Conservation (phyloP, 2,888 invertebrate genomes). For the Hemaris fuciformis region DNA sequence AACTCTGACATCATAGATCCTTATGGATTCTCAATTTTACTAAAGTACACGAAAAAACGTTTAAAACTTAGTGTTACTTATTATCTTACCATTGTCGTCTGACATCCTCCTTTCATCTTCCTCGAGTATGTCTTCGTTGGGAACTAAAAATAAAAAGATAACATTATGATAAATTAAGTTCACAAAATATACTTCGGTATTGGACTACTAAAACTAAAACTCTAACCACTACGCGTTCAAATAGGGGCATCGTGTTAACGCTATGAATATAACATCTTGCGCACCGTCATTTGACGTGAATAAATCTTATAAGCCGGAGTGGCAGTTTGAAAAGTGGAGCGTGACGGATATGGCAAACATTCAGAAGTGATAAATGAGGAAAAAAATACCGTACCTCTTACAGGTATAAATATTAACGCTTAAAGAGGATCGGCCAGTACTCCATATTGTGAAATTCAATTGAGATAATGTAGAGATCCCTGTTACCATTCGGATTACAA, state of each 20-base stretch:
- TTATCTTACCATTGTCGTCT: slow-evolving; percentile 70
- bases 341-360: slow-evolving; percentile 11
- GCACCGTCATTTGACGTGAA: not conserved
- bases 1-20: no score
- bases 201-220: not conserved
- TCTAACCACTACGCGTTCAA: not conserved
- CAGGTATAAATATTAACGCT: not conserved
- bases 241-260: not conserved
- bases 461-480: not conserved
- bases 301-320: not conserved
- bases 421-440: not conserved
- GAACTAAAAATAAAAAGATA: slow-evolving; percentile 63
- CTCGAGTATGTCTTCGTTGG: slow-evolving; percentile 77
- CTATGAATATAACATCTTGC: not conserved
- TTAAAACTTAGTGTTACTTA: no score
- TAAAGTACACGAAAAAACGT: no score
- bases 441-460: not conserved
- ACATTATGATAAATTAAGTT: not conserved
- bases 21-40: no score
- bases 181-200: not conserved
- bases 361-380: not conserved
- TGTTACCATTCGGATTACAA: not conserved
- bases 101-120: slow-evolving; percentile 75
- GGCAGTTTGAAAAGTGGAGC: not conserved
- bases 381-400: not conserved